Evolutionary conservation across 2,113 vertebrate species (phyloP), one percentile per base, ranked within the genome.

Genomic region (Oriolus oriolus): DNA sequence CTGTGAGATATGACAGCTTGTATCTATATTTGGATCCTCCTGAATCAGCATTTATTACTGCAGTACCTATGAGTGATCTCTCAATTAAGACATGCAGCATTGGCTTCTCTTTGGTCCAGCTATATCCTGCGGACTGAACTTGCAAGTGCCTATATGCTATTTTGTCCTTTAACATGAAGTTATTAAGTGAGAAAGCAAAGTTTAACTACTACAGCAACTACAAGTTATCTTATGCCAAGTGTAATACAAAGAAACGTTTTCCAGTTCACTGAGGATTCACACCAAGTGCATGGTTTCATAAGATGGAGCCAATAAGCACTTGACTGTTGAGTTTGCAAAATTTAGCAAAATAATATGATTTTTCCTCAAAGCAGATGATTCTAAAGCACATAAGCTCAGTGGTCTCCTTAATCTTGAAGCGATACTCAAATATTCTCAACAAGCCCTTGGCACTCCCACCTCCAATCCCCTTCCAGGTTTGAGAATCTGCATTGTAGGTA

Each of bases 231-330:
- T 44, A 78, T 89, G 49, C 61, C 52, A 79, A 84, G 47, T 90
- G 76, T 87, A 65, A 86, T 50, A 91, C 9, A 93, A 89, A 82
- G 80, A 84, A 70, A 9, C 20, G 45, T 64, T 80, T 90, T 88
- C 30, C 74, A 82, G 44, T 81, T 88, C 57, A 75, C 59, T 65
- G 22, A 66, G 87, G 66, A 83, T 41, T 91, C 53, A 66, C 49
- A 89, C 37, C 11, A 71, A 73, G 33, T 56, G 31, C 13, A 28
- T 63, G 10, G 57, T 53, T 77, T 74, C 44, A 50, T 23, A 59
- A 16, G 39, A 53, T 49, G 47, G n/a, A 89, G 80, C 28, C 42
- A 66, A 59, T 52, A 52, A 0, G 6, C 31, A 82, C 63, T 60
- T 53, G 78, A 14, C 17, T 60, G 81, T 9, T 14, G 27, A 50